Conservation (phyloP, 2,797 vertebrate genomes). For the Gouania willdenowi region DNA sequence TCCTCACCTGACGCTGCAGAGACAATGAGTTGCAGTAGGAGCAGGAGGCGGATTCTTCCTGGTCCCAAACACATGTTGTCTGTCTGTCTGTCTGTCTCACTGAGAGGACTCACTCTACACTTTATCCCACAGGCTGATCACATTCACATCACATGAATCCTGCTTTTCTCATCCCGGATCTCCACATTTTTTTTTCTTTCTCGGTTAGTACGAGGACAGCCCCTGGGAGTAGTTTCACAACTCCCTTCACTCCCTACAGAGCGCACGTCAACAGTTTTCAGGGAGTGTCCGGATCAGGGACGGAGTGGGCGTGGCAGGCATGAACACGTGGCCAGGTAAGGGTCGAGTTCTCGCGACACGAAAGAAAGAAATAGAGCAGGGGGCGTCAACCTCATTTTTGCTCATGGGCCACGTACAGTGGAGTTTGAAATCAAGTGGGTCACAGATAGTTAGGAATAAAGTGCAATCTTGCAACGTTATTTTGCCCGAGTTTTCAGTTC, state of each 20-base stretch:
- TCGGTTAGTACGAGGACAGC: background rate
- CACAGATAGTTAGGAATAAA: no score
- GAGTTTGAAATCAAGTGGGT: no score
- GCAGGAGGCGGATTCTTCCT: background rate
- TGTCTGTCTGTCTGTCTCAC: no score
- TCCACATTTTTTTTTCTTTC: conserved; percentile 3
- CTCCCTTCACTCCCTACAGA: conserved; percentile 31
- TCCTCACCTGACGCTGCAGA: conserved; percentile 44
- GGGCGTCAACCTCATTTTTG: no score
- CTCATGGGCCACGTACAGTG: no score
- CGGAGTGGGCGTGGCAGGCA: conserved; percentile 23
- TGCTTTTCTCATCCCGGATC: background rate
- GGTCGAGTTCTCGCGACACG: background rate
- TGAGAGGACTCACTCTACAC: no score
- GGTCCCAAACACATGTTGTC: conserved; percentile 28
- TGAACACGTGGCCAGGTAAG: conserved; percentile 24
- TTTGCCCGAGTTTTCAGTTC: no score
- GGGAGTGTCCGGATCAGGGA: conserved; percentile 4
- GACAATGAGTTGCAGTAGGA: conserved; percentile 1
- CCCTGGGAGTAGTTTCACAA: fast-evolving
- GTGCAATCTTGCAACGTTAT: no score
- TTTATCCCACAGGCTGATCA: no score
- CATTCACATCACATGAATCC: no score
- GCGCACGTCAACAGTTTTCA: background rate
- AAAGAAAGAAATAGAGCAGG: no score